Evolutionary conservation across 2,888 invertebrate genomes (phyloP), one percentile per base, ranked within the genome.

Genomic region (Torymus auratus): DNA sequence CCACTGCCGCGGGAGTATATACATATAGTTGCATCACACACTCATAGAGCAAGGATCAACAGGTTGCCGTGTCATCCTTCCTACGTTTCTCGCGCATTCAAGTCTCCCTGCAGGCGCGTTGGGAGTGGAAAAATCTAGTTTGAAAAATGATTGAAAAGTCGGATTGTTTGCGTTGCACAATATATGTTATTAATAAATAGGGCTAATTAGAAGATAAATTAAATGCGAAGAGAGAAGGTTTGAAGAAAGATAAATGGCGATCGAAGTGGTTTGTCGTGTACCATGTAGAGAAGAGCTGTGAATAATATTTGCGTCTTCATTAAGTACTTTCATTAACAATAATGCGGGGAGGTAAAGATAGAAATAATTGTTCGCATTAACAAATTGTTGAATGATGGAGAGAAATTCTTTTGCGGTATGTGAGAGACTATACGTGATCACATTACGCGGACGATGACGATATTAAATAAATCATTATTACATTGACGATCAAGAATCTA

Each of bases 21-120:
- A 55, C 11, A 1, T 28, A 2, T n/a, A 17, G 28, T 79, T 69
- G 69, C 62, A 56, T 64, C 58, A 75, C 58, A 75, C 7, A 41
- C 70, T 53, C 15, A 41, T 12, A 41, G 7, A 12, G 14, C 14
- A 41, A 81, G 67, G 78, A 78, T 78, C 78, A 81, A 81, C 81
- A 81, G 81, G 81, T 81, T 81, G 74, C 65, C 10, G 53, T 52
- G 58, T 73, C 81, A 73, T 78, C 60, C 71, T 76, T 74, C 69
- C n/a, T 60, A 64, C 20, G 55, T 17, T 15, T 50, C 17, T 69
- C 14, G 50, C 41, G 81, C 81, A 75, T 81, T 81, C 78, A 78
- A 81, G 67, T 81, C 78, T 81, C 81, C 55, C 23, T n/a, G n/a
- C 5, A 13, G 14, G 0, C 1, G 7, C 41, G 41, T 10, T 41